Evolutionary conservation across 2,888 invertebrate genomes (phyloP), one percentile per base, ranked within the genome.

Genomic region (Antheraea yamamai): DNA sequence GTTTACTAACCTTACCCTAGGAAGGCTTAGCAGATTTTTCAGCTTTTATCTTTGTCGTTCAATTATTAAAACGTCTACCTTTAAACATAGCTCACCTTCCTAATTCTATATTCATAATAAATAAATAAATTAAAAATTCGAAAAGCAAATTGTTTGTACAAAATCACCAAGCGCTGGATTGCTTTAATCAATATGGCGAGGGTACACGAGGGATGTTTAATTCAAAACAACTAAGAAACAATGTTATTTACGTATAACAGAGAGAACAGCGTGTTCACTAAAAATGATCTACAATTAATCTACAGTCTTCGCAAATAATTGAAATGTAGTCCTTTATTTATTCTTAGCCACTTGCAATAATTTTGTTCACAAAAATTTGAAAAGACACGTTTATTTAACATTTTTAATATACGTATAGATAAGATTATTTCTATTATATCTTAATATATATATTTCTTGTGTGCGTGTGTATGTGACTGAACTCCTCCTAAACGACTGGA

Each of bases 191-290:
- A 70, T 70, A 70, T 12, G 3, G 39, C 70, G 39, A 70, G 70
- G 70, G 70, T 39, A 39, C 39, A 70, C 70, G 39, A 39, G 70
- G 39, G 70, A 70, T 70, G 70, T 35, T 39, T 39, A 70, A 70
- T 70, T 70, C 39, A 66, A 70, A 70, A 70, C 70, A 70, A 39
- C n/a, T 39, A 70, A 70, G 70, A 70, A 70, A 70, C 39, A 70
- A 39, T n/a, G 39, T 35, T 70, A 70, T 10, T 39, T 70, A n/a
- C 70, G 20, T 66, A 30, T 26, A 26, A 66, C 26, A 26, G 26
- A 66, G 64, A 66, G 30, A 66, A 16, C 30, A 66, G 64, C 16
- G 4, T 16, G 64, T 30, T 66, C 18, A 66, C 12, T 47, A 47
- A 47, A 39, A 47, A 47, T 47, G 47, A 47, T 47, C 2, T 47